These are phyloP conservation scores for Pituophis catenifer DNA, from an alignment of 2,113 vertebrate species.

Conservation along the genomic window DNA sequence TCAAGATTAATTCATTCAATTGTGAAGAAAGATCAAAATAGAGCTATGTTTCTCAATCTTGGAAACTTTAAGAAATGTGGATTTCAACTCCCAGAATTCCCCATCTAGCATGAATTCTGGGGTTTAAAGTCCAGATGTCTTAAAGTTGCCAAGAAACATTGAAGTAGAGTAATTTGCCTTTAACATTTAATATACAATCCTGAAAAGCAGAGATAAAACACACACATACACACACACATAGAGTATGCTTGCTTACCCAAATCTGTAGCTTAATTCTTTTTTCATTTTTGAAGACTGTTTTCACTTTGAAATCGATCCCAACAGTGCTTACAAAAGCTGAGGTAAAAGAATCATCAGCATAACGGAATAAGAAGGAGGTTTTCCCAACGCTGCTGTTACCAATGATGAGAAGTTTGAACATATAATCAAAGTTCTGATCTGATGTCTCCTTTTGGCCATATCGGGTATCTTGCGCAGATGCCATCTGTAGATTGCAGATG, in stretches of 20 bases:
- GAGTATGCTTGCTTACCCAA: conserved; percentile 80
- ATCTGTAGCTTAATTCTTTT: conserved; percentile 99
- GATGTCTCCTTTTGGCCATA: conserved; percentile 84
- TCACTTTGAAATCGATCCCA: conserved; percentile 98
- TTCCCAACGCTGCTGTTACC: conserved; percentile 94
- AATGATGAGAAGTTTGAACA: conserved; percentile 93
- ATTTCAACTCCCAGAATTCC: background rate
- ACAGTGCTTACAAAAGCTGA: conserved; percentile 98
- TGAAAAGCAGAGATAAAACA: background rate
- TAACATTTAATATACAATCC: background rate
- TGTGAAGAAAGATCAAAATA: background rate
- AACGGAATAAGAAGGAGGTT: conserved; percentile 94
- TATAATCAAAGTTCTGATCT: conserved; percentile 94
- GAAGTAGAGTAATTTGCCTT: background rate
- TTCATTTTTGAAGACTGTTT: conserved; percentile 97
- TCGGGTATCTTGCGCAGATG: conserved; percentile 84
- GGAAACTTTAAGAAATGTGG: background rate
- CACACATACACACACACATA: background rate
- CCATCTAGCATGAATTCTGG: background rate
- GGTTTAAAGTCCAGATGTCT: background rate
- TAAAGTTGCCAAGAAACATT: background rate
- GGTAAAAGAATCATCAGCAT: conserved; percentile 95
- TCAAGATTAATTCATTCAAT: background rate
- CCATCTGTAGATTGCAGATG: conserved; percentile 75
- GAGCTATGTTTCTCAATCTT: background rate